Conservation (phyloP, 2,888 invertebrate genomes). For the Cataglyphis rosenhaueri region DNA sequence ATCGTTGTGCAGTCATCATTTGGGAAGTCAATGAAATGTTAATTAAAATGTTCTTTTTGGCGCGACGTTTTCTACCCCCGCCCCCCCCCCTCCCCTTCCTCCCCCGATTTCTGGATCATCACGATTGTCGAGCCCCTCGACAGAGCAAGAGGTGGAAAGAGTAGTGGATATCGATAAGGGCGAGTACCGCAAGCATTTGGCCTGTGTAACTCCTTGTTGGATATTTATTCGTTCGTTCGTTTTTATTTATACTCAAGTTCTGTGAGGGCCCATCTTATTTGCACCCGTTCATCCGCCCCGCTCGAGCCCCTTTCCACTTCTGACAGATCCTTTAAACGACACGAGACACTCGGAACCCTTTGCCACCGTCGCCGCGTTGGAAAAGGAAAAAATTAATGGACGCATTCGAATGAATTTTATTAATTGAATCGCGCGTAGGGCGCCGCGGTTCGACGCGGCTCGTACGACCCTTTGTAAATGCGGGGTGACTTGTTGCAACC, state of each 20-base stretch:
- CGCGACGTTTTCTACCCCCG: conserved; percentile 62
- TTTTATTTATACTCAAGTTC: conserved; percentile 84
- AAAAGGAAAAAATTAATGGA: conserved; percentile 81
- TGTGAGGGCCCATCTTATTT: conserved; percentile 81
- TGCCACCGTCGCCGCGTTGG: conserved; percentile 66
- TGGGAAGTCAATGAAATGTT: conserved; percentile 84
- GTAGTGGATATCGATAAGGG: conserved; percentile 53
- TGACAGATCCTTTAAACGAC: conserved; percentile 79
- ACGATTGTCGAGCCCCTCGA: conserved; percentile 58
- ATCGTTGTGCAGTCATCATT: conserved; percentile 80
- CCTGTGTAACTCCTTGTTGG: conserved; percentile 81
- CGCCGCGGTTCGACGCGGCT: conserved; percentile 74
- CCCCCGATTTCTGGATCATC: conserved; percentile 41
- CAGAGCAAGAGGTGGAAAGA: conserved; percentile 8
- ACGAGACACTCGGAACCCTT: conserved; percentile 80
- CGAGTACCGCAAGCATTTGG: conserved; percentile 78
- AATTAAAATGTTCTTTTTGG: conserved; percentile 84
- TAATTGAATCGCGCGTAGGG: conserved; percentile 82
- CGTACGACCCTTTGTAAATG: conserved; percentile 69
- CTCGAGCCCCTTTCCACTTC: conserved; percentile 63
- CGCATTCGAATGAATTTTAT: conserved; percentile 84
- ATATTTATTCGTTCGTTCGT: conserved; percentile 85
- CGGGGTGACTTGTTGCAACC: conserved; percentile 78
- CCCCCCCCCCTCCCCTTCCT: too few relatives aligned
- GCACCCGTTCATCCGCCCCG: conserved; percentile 77